phyloP scores from a whole-genome alignment of 2,888 invertebrate species.

The Timandra comae region DNA sequence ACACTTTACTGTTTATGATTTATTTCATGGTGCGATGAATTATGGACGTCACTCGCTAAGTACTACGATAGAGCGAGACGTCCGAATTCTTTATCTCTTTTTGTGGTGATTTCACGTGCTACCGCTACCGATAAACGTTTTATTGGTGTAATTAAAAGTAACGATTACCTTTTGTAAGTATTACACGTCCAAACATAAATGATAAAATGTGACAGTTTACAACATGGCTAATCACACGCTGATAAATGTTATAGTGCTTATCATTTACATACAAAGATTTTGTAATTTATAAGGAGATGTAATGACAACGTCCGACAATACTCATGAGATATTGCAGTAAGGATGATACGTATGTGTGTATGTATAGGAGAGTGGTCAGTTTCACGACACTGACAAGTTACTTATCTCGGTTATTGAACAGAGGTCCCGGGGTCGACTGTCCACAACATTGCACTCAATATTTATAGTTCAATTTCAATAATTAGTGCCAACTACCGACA shows the following conservation, averaged over 20 bases:
- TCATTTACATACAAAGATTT: conserved; percentile 41
- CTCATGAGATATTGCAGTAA: conserved; percentile 23
- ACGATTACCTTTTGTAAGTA: conserved; percentile 59
- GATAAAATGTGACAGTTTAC: conserved; percentile 60
- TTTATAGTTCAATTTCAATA: conserved; percentile 71
- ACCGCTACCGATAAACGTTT: conserved; percentile 67
- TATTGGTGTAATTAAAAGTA: conserved; percentile 69
- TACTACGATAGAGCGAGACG: conserved; percentile 50
- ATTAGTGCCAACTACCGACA: conserved; percentile 41
- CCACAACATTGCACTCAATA: conserved; percentile 55
- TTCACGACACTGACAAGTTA: conserved; percentile 53
- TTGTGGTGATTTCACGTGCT: conserved; percentile 63
- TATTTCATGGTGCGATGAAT: conserved; percentile 69
- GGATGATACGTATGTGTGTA: conserved; percentile 41
- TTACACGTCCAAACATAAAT: conserved; percentile 51
- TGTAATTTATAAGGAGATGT: conserved; percentile 24
- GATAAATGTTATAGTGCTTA: conserved; percentile 46
- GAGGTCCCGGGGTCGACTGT: conserved; percentile 48
- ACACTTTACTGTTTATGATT: conserved; percentile 74
- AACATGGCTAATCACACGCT: conserved; percentile 39
- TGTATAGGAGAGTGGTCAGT: conserved; percentile 61
- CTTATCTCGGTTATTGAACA: conserved; percentile 46
- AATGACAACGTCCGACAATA: background rate
- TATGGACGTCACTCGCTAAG: conserved; percentile 63
- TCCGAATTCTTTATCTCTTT: conserved; percentile 53